Conservation (phyloP, 2,888 invertebrate species). For the Salpingus planirostris region DNA sequence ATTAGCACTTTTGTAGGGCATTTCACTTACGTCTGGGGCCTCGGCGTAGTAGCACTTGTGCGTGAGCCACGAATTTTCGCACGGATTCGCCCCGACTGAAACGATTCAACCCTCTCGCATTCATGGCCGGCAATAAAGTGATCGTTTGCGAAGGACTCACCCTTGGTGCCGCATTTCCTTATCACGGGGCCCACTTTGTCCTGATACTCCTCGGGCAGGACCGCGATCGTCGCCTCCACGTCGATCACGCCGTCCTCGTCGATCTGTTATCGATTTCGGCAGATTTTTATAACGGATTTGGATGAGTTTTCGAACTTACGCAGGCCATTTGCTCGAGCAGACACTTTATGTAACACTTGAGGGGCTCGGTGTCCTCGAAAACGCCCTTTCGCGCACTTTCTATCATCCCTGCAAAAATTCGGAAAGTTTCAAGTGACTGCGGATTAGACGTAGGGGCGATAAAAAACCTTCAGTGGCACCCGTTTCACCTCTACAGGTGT, state of each 20-base stretch:
- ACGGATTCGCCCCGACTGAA: slow-evolving; percentile 22
- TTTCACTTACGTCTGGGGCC: slow-evolving; percentile 17
- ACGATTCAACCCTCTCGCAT: too few species aligned
- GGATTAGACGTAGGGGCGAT: not conserved
- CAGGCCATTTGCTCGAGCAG: slow-evolving; percentile 28
- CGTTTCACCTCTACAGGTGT: slow-evolving; percentile 31
- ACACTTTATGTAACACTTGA: slow-evolving; percentile 38
- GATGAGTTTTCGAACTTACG: slow-evolving; percentile 22
- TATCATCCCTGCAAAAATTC: slow-evolving; percentile 5
- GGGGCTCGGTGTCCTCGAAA: slow-evolving; percentile 25
- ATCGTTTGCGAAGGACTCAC: too few species aligned
- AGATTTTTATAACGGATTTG: slow-evolving; percentile 3
- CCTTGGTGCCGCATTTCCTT: slow-evolving; percentile 24
- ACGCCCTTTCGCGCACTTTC: slow-evolving; percentile 8
- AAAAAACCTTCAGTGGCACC: slow-evolving; percentile 33
- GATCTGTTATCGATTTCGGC: slow-evolving; percentile 19
- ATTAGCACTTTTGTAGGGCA: too few species aligned
- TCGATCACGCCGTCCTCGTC: slow-evolving; percentile 35
- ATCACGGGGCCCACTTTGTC: slow-evolving; percentile 20
- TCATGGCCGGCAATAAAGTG: not conserved
- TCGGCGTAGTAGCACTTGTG: slow-evolving; percentile 21
- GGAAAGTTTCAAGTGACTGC: too few species aligned
- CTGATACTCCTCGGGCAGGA: slow-evolving; percentile 30
- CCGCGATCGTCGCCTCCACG: slow-evolving; percentile 28
- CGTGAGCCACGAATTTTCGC: slow-evolving; percentile 24